Evolutionary conservation across 92 coral and sea anemone genomes (phyloP), one percentile per base, ranked within the genome.

Genomic region (Parazoanthus swiftii): DNA sequence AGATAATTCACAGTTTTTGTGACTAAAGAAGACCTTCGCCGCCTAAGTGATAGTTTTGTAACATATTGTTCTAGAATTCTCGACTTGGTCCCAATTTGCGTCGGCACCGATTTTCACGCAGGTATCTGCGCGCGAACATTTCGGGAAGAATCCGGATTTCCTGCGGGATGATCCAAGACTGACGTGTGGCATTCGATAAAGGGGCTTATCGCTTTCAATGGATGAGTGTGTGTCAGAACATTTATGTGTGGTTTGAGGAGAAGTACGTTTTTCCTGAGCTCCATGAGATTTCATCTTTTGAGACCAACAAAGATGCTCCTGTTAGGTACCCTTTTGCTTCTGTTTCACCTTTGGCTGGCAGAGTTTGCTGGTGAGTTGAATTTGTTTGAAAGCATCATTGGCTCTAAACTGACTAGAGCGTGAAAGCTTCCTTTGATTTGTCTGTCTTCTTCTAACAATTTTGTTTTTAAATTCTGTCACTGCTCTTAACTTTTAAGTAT

Each of bases 61-160:
- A 5, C 15, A 36, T 15, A 76, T 39, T 15, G 79, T 74, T 74
- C 79, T 74, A 43, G 79, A 74, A 39, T 9, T 37, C 18, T 54
- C 9, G 59, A 54, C 16, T 15, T 54, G 59, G 3, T 3, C 80
- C 80, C 51, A 39, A 39, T 39, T 76, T 76, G 80, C 80, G 80
- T n/a, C 43, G 46, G 80, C 29, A 39, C 25, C n/a, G 26, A 76
- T 76, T 37, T 36, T 39, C 54, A 13, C 51, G 48, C 70, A 63
- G 21, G 25, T 76, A 76, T 21, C 51, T 76, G 80, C 43, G 87
- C 87, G 78, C 79, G 87, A 23, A 50, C 65, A 68, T 8, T 70
- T 33, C 87, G 87, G 87, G 87, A 84, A 72, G 58, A 82, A 66
- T 42, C 87, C 87, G 87, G 87, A 84, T 71, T 25, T 84, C 87